Percentiles rank a stretch among this genome's conserved stretches.
Evolutionary conservation across 2,113 vertebrate species (phyloP).

Genomic region (Corydoras maculifer): DNA sequence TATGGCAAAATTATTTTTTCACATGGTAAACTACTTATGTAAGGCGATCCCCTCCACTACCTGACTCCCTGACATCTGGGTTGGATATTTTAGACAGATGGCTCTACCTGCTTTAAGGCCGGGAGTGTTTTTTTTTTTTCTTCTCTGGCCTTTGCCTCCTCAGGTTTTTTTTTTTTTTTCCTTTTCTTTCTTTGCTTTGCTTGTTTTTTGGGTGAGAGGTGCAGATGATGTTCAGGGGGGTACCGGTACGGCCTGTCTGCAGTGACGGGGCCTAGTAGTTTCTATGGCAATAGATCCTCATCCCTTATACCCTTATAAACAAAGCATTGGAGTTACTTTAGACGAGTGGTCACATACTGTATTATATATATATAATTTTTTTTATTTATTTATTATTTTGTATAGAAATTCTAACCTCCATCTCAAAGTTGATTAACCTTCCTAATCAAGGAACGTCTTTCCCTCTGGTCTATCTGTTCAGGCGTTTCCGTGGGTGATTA

Average conservation of each 20-base stretch:
- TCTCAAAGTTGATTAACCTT: slow-evolving; percentile 38
- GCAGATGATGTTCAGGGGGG: too few relatives aligned
- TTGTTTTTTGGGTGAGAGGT: slow-evolving; percentile 37
- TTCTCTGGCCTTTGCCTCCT: slow-evolving; percentile 13
- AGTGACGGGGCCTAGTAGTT: too few relatives aligned
- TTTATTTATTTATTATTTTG: not conserved
- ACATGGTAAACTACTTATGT: slow-evolving; percentile 85
- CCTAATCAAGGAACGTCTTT: slow-evolving; percentile 21
- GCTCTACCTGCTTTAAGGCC: slow-evolving; percentile 64
- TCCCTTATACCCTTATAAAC: too few relatives aligned
- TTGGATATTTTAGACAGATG: slow-evolving; percentile 71
- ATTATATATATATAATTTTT: not conserved
- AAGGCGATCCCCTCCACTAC: slow-evolving; percentile 71
- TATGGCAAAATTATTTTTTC: slow-evolving; percentile 86
- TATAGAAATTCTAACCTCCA: slow-evolving; percentile 1
- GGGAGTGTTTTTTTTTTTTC: slow-evolving; percentile 32
- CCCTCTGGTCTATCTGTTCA: slow-evolving; percentile 15
- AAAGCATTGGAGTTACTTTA: too few relatives aligned
- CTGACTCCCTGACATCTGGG: slow-evolving; percentile 68
- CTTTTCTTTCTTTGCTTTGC: slow-evolving; percentile 13
- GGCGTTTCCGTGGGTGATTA: slow-evolving; percentile 22
- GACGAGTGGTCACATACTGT: too few relatives aligned
- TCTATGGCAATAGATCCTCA: too few relatives aligned
- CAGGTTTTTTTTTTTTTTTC: slow-evolving; percentile 23
- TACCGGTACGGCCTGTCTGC: too few relatives aligned